A percentile compares a stretch with the other conserved stretches of the same genome.
Evolutionary conservation across 2,888 invertebrate genomes (phyloP).

Genomic region (Drosophila demipolita): DNA sequence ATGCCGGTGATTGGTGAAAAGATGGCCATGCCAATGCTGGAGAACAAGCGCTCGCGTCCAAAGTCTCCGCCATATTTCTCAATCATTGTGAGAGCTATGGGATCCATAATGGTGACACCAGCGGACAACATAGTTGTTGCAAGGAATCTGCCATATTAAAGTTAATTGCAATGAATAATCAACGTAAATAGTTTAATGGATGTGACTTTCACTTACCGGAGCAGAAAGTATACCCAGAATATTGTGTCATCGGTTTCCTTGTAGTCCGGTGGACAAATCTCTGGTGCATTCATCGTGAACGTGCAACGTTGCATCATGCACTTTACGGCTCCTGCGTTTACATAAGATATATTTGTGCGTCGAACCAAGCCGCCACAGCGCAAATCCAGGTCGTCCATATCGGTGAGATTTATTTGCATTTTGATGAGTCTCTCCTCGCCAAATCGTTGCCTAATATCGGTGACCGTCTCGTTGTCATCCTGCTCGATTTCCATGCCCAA

Average conservation of each 20-base stretch:
- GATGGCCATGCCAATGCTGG: slow-evolving; percentile 93
- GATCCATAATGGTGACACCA: slow-evolving; percentile 95
- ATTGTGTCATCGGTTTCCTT: slow-evolving; percentile 91
- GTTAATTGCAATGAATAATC: not conserved
- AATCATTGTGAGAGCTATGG: slow-evolving; percentile 93
- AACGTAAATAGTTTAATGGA: not conserved
- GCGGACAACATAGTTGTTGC: slow-evolving; percentile 93
- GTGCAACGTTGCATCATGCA: slow-evolving; percentile 92
- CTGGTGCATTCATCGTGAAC: slow-evolving; percentile 91
- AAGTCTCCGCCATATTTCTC: slow-evolving; percentile 93
- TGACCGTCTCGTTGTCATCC: slow-evolving; percentile 90
- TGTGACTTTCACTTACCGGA: slow-evolving; percentile 83
- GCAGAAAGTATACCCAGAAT: slow-evolving; percentile 93
- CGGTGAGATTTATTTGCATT: slow-evolving; percentile 90
- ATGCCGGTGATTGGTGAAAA: slow-evolving; percentile 93
- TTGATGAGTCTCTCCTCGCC: slow-evolving; percentile 88
- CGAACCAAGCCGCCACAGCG: slow-evolving; percentile 91
- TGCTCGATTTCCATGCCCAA: slow-evolving; percentile 91
- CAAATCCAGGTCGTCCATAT: slow-evolving; percentile 90
- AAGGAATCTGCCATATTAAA: slow-evolving; percentile 87
- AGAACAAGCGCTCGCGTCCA: slow-evolving; percentile 92
- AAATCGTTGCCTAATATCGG: slow-evolving; percentile 90
- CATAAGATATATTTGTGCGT: slow-evolving; percentile 88
- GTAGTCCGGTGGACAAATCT: slow-evolving; percentile 92
- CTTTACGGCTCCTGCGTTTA: slow-evolving; percentile 88